Conservation (phyloP, 2,797 vertebrate genomes). For the Vespertilio murinus region DNA sequence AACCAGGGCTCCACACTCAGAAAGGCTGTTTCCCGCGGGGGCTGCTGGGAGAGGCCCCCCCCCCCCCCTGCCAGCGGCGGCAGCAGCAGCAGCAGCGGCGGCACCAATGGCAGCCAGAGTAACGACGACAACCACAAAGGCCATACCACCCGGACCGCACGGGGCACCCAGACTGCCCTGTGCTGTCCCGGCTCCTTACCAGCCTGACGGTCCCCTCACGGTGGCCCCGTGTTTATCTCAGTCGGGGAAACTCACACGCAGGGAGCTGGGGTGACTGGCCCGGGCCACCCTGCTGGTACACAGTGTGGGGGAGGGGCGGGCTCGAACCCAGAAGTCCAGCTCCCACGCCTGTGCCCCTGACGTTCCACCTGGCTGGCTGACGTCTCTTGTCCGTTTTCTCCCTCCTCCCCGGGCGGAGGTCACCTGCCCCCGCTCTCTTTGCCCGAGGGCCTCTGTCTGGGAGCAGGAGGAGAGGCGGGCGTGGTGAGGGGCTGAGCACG, state of each 20-base stretch:
- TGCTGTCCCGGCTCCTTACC: neutral
- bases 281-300: neutral
- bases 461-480: neutral
- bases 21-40: neutral
- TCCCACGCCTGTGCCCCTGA: neutral
- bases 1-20: neutral
- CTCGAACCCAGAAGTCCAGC: neutral
- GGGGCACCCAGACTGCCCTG: neutral
- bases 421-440: neutral
- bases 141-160: neutral
- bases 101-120: neutral
- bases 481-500: neutral
- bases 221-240: neutral
- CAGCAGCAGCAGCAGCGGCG: neutral
- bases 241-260: neutral
- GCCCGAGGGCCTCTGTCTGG: neutral
- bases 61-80: neutral
- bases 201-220: neutral
- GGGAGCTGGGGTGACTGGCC: neutral
- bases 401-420: neutral
- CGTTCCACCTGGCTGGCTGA: neutral
- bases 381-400: neutral
- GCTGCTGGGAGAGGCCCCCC: neutral
- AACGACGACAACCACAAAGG: neutral
- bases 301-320: fast-evolving